These are phyloP conservation scores for Drosophila setifemur DNA, from an alignment of 1,140 invertebrate species.

Conservation along the genomic window DNA sequence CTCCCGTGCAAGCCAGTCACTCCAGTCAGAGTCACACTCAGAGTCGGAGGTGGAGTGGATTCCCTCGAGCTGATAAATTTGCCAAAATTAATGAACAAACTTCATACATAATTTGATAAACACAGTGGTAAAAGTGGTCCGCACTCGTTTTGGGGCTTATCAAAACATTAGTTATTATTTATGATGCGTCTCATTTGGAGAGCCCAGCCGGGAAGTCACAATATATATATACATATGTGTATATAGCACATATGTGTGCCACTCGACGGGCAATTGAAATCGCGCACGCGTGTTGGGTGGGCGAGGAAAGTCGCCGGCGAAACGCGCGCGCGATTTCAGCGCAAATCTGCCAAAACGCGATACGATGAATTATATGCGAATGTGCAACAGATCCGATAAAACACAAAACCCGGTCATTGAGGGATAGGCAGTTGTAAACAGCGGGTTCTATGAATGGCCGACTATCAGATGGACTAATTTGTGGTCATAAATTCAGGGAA, in stretches of 20 bases:
- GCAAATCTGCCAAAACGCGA: conserved; percentile 33
- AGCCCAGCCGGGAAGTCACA: neutral
- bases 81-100: conserved; percentile 54
- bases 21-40: too few species aligned
- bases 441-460: neutral
- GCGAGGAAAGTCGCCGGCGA: conserved; percentile 19
- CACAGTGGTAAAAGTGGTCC: conserved; percentile 28
- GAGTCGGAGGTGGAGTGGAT: neutral
- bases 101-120: conserved; percentile 50
- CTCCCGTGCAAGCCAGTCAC: too few species aligned
- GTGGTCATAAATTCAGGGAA: conserved; percentile 21
- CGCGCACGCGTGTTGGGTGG: conserved; percentile 28
- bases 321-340: conserved; percentile 4
- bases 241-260: conserved; percentile 23
- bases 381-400: conserved; percentile 18
- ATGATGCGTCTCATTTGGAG: conserved; percentile 31
- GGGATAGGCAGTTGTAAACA: neutral
- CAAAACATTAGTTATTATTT: conserved; percentile 57
- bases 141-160: conserved; percentile 21
- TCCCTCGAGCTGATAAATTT: conserved; percentile 12
- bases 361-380: conserved; percentile 29
- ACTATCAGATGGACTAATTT: conserved; percentile 21
- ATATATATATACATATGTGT: neutral
- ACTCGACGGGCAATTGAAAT: conserved; percentile 32
- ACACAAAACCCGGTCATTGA: conserved; percentile 16